Evolutionary conservation across 2,797 vertebrate genomes (phyloP).

Genomic region (Tachyglossus aculeatus): DNA sequence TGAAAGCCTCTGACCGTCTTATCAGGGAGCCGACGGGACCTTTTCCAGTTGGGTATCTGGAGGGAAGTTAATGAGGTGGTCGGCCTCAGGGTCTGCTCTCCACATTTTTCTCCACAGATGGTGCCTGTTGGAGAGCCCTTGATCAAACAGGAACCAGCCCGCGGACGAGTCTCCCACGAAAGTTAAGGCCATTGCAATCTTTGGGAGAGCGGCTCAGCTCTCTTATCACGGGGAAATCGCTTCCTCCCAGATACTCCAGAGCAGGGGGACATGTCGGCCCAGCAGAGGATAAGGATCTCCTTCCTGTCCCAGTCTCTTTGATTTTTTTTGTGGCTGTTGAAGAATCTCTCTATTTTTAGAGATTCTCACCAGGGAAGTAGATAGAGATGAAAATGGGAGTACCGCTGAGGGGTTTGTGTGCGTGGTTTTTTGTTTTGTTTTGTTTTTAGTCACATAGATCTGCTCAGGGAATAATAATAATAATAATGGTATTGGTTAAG

Average conservation of each 20-base stretch:
- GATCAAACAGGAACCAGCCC: conserved; percentile 3
- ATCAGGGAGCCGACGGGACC: neutral
- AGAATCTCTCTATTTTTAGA: too few species aligned
- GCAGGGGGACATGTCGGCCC: conserved; percentile 1
- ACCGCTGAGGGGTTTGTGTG: too few species aligned
- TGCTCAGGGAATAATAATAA: too few species aligned
- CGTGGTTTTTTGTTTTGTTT: too few species aligned
- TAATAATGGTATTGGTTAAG: too few species aligned
- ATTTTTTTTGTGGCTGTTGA: too few species aligned
- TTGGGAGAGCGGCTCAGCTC: neutral
- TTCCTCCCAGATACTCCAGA: conserved; percentile 5
- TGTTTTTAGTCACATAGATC: too few species aligned
- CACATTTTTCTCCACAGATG: neutral
- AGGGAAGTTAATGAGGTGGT: neutral
- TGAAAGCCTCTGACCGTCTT: neutral
- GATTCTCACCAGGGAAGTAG: conserved; percentile 26
- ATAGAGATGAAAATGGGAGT: conserved; percentile 21
- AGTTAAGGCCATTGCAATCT: conserved; percentile 2
- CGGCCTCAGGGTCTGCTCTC: neutral
- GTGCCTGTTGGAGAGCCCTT: conserved; percentile 5
- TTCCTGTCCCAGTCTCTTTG: conserved; percentile 52
- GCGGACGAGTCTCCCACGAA: conserved; percentile 2
- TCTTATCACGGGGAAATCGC: conserved; percentile 45
- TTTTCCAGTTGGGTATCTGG: neutral
- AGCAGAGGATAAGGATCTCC: conserved; percentile 35